Percentiles rank a stretch among this genome's conserved stretches.
These are phyloP conservation scores for Papilio polytes DNA, from an alignment of 1,140 invertebrate genomes.

Conservation along the genomic window DNA sequence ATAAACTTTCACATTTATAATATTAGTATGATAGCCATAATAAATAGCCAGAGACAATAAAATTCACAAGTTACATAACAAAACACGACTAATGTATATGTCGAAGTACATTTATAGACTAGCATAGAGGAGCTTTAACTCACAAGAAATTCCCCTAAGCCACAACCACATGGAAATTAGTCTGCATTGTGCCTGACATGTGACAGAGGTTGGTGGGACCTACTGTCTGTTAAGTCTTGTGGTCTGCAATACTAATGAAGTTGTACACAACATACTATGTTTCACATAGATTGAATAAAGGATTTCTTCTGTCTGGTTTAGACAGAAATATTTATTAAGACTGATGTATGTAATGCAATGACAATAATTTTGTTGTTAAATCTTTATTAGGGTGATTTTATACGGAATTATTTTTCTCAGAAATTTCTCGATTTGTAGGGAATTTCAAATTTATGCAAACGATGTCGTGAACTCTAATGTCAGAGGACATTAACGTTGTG, in stretches of 20 bases:
- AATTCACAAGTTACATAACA: neutral
- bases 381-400: neutral
- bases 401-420: neutral
- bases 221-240: slow-evolving; percentile 24
- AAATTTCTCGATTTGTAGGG: neutral
- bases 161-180: slow-evolving; percentile 32
- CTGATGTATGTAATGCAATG: neutral
- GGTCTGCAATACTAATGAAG: slow-evolving; percentile 36
- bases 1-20: too few relatives aligned
- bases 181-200: slow-evolving; percentile 31
- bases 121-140: neutral
- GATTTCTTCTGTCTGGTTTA: too few relatives aligned
- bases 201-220: slow-evolving; percentile 23
- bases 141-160: slow-evolving; percentile 21
- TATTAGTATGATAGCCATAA: too few relatives aligned
- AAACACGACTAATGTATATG: neutral
- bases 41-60: too few relatives aligned
- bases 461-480: slow-evolving; percentile 19
- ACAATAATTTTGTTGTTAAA: neutral
- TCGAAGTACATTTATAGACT: neutral
- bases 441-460: slow-evolving; percentile 10
- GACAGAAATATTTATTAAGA: too few relatives aligned
- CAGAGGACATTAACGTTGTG: slow-evolving; percentile 6
- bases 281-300: neutral
- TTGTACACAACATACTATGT: neutral